A percentile compares a stretch with the other conserved stretches of the same genome.
These are phyloP conservation scores for Heterodera carotae DNA, from an alignment of 1,140 invertebrate genomes.

Conservation along the genomic window DNA sequence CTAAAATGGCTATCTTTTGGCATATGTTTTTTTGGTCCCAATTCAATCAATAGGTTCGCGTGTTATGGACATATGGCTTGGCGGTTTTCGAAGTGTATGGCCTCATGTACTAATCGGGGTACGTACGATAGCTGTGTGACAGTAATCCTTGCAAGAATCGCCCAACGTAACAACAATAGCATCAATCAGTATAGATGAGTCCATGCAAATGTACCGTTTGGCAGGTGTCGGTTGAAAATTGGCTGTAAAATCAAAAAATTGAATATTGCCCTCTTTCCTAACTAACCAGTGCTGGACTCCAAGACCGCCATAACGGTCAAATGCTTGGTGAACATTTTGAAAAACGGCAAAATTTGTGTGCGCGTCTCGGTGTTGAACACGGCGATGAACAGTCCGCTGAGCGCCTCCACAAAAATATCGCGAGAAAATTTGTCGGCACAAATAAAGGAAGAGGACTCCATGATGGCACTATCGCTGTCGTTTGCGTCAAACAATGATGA, in stretches of 20 bases:
- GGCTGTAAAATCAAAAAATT: neutral
- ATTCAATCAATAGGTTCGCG: too few species aligned
- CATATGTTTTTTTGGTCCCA: too few species aligned
- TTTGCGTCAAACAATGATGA: neutral
- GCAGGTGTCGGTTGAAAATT: conserved; percentile 3
- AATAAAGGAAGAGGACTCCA: neutral
- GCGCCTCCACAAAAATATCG: conserved; percentile 34
- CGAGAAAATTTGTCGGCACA: conserved; percentile 39
- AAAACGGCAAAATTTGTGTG: conserved; percentile 42
- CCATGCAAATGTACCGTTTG: neutral
- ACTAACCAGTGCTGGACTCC: conserved; percentile 21
- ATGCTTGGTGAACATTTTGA: conserved; percentile 46
- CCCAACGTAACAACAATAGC: conserved; percentile 40
- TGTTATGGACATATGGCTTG: too few species aligned
- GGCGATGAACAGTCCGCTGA: conserved; percentile 47
- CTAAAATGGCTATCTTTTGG: conserved; percentile 3
- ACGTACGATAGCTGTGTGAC: conserved; percentile 40
- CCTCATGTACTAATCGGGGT: too few species aligned
- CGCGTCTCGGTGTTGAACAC: conserved; percentile 41
- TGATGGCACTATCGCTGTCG: neutral
- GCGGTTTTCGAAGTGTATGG: too few species aligned
- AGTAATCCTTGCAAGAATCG: conserved; percentile 52
- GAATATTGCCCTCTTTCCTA: neutral
- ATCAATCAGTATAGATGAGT: conserved; percentile 35
- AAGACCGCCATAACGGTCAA: conserved; percentile 49